Evolutionary conservation across 1,140 invertebrate genomes (phyloP).

Genomic region (Phocides pigmalion): DNA sequence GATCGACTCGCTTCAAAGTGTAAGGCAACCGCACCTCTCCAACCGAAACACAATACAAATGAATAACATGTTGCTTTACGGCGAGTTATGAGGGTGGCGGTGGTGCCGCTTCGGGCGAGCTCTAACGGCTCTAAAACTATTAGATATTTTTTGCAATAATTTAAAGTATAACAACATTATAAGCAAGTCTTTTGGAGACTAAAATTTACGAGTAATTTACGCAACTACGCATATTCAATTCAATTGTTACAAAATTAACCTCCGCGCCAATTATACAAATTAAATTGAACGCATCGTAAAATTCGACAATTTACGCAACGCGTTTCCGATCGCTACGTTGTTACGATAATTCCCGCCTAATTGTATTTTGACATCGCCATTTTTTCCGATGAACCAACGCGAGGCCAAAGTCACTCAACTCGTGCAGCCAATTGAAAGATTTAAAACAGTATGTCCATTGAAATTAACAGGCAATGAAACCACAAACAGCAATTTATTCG

Average conservation of each 20-base stretch:
- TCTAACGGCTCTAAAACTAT: too few species aligned
- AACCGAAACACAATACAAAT: too few species aligned
- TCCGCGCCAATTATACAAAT: conserved; percentile 31
- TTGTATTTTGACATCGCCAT: conserved; percentile 29
- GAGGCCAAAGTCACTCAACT: neutral
- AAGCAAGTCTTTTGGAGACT: too few species aligned
- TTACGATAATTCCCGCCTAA: conserved; percentile 28
- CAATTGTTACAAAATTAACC: conserved; percentile 22
- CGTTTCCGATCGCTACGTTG: conserved; percentile 21
- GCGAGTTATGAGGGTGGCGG: too few species aligned
- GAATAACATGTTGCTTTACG: too few species aligned
- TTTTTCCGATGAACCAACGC: conserved; percentile 16
- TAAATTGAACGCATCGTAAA: conserved; percentile 35
- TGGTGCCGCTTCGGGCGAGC: too few species aligned
- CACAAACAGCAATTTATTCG: too few species aligned
- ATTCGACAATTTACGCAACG: conserved; percentile 35
- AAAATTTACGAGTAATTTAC: conserved; percentile 3
- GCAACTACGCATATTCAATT: conserved; percentile 27
- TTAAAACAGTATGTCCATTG: neutral
- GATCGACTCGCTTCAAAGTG: too few species aligned
- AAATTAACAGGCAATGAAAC: neutral
- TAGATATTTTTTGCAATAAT: too few species aligned
- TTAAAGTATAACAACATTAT: too few species aligned
- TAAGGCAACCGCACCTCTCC: too few species aligned
- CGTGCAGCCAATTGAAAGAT: conserved; percentile 5